A percentile compares a stretch with the other conserved stretches of the same genome.
Conservation (phyloP, 2,888 invertebrate species). For the Melipona beecheii region DNA sequence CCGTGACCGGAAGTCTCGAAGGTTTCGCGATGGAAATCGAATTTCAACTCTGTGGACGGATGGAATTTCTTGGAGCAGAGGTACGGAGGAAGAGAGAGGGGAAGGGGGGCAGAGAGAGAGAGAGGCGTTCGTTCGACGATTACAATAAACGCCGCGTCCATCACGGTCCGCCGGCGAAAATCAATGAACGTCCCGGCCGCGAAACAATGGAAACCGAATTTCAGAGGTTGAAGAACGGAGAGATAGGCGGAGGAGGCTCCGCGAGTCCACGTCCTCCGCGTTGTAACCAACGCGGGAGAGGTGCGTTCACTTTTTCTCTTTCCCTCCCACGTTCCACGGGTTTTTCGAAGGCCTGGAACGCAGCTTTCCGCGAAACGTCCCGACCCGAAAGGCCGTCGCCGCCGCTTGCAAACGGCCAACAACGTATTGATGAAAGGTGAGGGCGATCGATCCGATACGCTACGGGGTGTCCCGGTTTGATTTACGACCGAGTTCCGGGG, state of each 20-base stretch:
- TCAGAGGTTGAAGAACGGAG: constrained; percentile 31
- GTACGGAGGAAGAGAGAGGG: background rate
- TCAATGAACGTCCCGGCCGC: constrained; percentile 49
- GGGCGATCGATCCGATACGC: constrained; percentile 52
- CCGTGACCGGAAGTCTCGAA: background rate
- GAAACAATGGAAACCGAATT: constrained; percentile 58
- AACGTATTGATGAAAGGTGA: constrained; percentile 60
- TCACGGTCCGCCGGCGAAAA: constrained; percentile 57
- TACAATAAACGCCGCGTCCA: constrained; percentile 61
- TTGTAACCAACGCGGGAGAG: background rate
- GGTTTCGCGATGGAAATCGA: constrained; percentile 39
- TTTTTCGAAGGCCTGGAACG: constrained; percentile 18
- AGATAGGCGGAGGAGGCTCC: background rate
- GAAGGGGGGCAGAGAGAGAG: background rate
- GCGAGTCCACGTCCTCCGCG: constrained; percentile 4
- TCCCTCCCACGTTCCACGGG: background rate
- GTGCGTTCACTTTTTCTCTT: background rate
- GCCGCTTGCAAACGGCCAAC: constrained; percentile 36
- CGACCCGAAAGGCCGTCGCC: constrained; percentile 24
- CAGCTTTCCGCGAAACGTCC: constrained; percentile 44
- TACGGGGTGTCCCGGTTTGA: constrained; percentile 52
- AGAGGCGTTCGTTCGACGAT: constrained; percentile 47
- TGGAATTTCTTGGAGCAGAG: constrained; percentile 41
- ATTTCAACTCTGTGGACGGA: constrained; percentile 32
- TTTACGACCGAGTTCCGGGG: constrained; percentile 24